Evolutionary conservation across 1,140 invertebrate species (phyloP).

Genomic region (Zaprionus gabonicus): DNA sequence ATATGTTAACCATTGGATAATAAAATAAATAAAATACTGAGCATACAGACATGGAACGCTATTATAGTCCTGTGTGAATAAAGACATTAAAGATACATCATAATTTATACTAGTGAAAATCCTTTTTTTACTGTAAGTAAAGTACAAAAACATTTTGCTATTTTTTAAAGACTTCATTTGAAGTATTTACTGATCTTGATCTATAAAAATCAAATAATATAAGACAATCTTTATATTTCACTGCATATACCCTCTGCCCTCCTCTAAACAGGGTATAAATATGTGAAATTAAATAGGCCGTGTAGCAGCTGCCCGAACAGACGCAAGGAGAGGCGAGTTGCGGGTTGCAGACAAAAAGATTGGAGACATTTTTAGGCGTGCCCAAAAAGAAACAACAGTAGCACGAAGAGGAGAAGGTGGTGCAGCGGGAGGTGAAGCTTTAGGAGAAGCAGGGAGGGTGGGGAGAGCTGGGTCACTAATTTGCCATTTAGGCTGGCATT

Average conservation of each 20-base stretch:
- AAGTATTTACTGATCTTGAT: too few relatives aligned
- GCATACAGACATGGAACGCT: too few relatives aligned
- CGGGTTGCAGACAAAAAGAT: slow-evolving; percentile 2
- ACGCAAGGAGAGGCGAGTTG: background rate
- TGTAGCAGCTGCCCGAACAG: slow-evolving; percentile 15
- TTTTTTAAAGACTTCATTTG: too few relatives aligned
- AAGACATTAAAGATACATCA: too few relatives aligned
- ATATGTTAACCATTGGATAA: too few relatives aligned
- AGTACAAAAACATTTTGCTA: too few relatives aligned
- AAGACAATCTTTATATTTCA: too few relatives aligned
- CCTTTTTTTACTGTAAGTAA: too few relatives aligned
- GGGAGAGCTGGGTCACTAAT: slow-evolving; percentile 59
- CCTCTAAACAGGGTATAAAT: slow-evolving; percentile 31
- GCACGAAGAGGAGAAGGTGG: background rate
- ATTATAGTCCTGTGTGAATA: too few relatives aligned
- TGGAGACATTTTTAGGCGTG: slow-evolving; percentile 70
- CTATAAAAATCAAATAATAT: too few relatives aligned
- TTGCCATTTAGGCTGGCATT: slow-evolving; percentile 77
- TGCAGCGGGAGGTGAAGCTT: slow-evolving; percentile 16
- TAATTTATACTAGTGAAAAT: too few relatives aligned
- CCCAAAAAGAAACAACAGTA: slow-evolving; percentile 26
- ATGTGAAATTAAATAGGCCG: slow-evolving; percentile 48
- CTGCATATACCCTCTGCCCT: background rate
- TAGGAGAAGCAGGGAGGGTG: slow-evolving; percentile 15
- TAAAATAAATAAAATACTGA: too few relatives aligned